These are phyloP conservation scores for Ctenosaura bakeri DNA, from an alignment of 2,797 vertebrate species.

Conservation along the genomic window DNA sequence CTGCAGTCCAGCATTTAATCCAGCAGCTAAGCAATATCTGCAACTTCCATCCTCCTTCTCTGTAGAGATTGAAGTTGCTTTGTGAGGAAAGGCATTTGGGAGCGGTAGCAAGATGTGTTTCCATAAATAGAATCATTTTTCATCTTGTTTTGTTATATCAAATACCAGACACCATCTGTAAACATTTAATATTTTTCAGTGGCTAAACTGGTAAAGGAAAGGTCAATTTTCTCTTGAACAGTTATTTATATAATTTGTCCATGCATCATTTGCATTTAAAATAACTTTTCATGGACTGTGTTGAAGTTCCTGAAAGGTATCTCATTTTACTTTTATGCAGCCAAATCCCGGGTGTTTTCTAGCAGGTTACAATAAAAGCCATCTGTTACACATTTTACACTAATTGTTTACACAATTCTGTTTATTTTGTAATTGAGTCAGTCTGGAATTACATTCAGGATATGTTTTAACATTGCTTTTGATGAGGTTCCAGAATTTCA, in stretches of 20 bases:
- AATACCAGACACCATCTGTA: conserved; percentile 20
- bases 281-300: not conserved
- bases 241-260: not conserved
- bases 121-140: not conserved
- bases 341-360: not conserved
- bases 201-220: not conserved
- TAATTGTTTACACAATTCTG: not conserved
- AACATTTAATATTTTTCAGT: not conserved
- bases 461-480: not conserved
- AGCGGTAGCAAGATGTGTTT: not conserved
- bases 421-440: conserved; percentile 18
- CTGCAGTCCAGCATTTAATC: not conserved
- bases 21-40: not conserved
- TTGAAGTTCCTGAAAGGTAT: not conserved
- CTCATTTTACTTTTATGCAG: not conserved
- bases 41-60: not conserved
- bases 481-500: not conserved
- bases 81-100: not conserved
- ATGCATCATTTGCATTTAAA: not conserved
- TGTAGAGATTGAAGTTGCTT: not conserved
- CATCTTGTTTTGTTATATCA: not conserved
- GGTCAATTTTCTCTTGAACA: not conserved
- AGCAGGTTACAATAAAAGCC: not conserved
- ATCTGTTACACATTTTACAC: conserved; percentile 4
- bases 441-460: not conserved